Conservation (phyloP, 2,888 invertebrate species). For the Prosopocoilus inquinatus region DNA sequence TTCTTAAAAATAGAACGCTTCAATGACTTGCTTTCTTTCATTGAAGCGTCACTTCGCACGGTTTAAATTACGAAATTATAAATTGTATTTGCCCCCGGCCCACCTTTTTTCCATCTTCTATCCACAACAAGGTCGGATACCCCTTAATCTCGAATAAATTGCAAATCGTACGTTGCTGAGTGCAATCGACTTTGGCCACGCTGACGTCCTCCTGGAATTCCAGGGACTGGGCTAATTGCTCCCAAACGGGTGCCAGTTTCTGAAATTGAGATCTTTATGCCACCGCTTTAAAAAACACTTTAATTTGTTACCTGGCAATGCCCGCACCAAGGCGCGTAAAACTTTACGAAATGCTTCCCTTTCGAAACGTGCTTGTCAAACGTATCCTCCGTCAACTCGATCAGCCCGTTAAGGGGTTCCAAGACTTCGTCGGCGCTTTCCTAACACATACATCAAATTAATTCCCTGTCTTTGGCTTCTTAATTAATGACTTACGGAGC, state of each 20-base stretch:
- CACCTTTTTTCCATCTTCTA: conserved; percentile 83
- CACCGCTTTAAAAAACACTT: conserved; percentile 22
- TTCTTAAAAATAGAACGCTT: background rate
- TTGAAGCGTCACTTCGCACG: no score
- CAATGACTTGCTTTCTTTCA: background rate
- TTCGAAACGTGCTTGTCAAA: conserved; percentile 69
- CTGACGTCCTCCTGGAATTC: conserved; percentile 65
- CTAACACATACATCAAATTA: conserved; percentile 13
- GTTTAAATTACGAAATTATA: background rate
- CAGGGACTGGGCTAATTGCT: conserved; percentile 71
- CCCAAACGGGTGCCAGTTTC: conserved; percentile 82
- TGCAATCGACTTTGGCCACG: conserved; percentile 85
- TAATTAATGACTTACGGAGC: conserved; percentile 39
- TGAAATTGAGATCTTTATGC: conserved; percentile 48
- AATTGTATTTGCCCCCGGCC: background rate
- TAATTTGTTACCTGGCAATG: conserved; percentile 68
- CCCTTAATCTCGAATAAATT: conserved; percentile 79
- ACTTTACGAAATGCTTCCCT: conserved; percentile 86
- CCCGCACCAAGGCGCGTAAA: conserved; percentile 91
- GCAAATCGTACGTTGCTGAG: conserved; percentile 72
- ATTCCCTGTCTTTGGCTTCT: background rate
- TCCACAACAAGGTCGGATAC: conserved; percentile 85
- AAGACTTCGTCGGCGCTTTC: conserved; percentile 51
- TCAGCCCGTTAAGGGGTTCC: conserved; percentile 61
- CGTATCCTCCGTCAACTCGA: conserved; percentile 72